phyloP scores from a whole-genome alignment of 2,113 vertebrate species.

The Cyprinus carpio region DNA sequence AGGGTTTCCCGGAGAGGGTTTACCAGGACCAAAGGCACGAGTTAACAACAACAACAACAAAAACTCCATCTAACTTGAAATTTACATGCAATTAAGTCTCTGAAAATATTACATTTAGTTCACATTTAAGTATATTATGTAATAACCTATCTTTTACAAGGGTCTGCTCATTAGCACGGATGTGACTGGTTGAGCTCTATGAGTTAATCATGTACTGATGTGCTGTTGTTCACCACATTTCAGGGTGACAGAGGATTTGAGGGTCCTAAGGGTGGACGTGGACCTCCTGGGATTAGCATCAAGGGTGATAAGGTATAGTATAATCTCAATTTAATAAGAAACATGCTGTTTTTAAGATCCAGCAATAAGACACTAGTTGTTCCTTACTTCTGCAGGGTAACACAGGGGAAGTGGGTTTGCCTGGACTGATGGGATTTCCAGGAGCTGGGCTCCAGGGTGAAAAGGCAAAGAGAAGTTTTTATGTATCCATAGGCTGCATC shows the following conservation, averaged over 20 bases:
- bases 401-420: constrained; percentile 68
- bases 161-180: background rate
- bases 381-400: constrained; percentile 73
- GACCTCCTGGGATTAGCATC: constrained; percentile 72
- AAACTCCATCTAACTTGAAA: too few species aligned
- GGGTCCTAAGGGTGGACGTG: constrained; percentile 75
- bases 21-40: constrained; percentile 81
- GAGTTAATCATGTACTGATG: background rate
- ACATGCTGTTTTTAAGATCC: background rate
- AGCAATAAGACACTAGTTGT: background rate
- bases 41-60: too few species aligned
- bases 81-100: too few species aligned
- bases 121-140: too few species aligned
- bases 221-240: constrained; percentile 43
- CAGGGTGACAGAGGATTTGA: constrained; percentile 85
- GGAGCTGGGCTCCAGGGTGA: constrained; percentile 75
- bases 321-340: background rate
- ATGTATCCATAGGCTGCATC: background rate
- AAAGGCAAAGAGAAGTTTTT: constrained; percentile 64
- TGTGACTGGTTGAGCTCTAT: background rate
- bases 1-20: constrained; percentile 80
- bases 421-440: constrained; percentile 68
- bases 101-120: too few species aligned
- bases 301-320: constrained; percentile 84
- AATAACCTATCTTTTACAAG: background rate